Evolutionary conservation across 2,113 vertebrate species (phyloP), one percentile per base, ranked within the genome.

Genomic region (Mungos mungo): DNA sequence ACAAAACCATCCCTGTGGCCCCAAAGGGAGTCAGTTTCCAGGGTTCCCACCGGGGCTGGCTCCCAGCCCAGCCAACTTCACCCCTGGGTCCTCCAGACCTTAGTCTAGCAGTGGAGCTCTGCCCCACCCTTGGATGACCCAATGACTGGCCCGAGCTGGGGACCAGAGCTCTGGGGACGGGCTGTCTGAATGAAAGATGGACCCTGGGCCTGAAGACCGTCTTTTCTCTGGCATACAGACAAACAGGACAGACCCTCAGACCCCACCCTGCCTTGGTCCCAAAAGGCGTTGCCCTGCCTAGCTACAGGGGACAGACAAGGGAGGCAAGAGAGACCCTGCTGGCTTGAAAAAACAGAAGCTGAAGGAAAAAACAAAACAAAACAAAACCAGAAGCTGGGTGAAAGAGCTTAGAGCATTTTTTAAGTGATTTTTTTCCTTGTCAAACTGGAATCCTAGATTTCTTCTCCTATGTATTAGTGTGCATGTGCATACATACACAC

Each of bases 11-110:
- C 96, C 96, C 96, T 92, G 92, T 71, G 94, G 63, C 96, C 93
- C 95, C 9, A 1, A 68, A 90, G 92, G 79, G 97, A 92, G 95
- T 97, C 79, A 35, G 93, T 91, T 92, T 92, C 96, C 96, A 97
- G 92, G 95, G 81, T 95, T 97, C 97, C 96, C 93, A 96, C 76
- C 52, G 45, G 98, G 71, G 50, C 93, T 97, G 97, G 96, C 96
- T 4, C 85, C 57, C 72, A 13, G 63, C 95, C 95, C 76, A 84
- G 96, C 86, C 8, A 0, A 33, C 0, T 10, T 74, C 8, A 11
- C 69, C 80, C 11, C 7, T n/a, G 35, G 25, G 60, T 68, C 92
- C 68, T 86, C 18, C 45, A 72, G 83, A 87, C 41, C 91, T 95
- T 9, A 31, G 63, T 19, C 41, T 83, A 35, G 77, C 57, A 57